Evolutionary conservation across 1,140 invertebrate genomes (phyloP).

Genomic region (Diabrotica undecimpunctata): DNA sequence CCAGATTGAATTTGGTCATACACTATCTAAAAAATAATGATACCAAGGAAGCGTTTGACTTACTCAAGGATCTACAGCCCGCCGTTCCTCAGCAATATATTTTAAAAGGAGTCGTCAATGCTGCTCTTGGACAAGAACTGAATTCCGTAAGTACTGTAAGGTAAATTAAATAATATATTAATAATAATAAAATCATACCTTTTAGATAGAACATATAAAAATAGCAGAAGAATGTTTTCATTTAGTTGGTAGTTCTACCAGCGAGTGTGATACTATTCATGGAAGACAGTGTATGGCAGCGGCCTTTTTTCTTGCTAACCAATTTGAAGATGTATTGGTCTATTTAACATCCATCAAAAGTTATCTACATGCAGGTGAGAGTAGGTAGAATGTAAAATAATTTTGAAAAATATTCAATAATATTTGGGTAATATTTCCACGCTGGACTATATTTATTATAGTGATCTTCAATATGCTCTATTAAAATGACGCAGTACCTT

Average conservation of each 20-base stretch:
- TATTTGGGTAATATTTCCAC: no score
- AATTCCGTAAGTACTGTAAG: constrained; percentile 68
- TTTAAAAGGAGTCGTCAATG: constrained; percentile 93
- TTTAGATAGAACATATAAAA: constrained; percentile 88
- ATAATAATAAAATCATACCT: not conserved
- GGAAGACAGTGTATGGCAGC: constrained; percentile 97
- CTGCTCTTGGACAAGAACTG: constrained; percentile 86
- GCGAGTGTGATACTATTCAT: constrained; percentile 92
- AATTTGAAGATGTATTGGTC: constrained; percentile 94
- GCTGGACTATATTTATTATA: no score
- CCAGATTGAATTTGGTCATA: constrained; percentile 92
- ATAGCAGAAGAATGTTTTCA: constrained; percentile 95
- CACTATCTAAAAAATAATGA: constrained; percentile 91
- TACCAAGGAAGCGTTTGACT: constrained; percentile 80
- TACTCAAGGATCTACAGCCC: constrained; percentile 91
- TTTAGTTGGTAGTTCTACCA: constrained; percentile 90
- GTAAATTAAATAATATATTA: no score
- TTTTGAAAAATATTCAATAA: not conserved
- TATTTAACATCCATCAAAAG: constrained; percentile 97
- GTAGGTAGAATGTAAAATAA: not conserved
- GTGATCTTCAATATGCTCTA: no score
- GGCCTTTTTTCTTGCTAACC: constrained; percentile 87
- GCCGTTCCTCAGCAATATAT: constrained; percentile 95
- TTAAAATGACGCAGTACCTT: not conserved
- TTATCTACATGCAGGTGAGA: constrained; percentile 54